phyloP scores from a whole-genome alignment of 2,113 vertebrate genomes.

The Oreocharis arfaki region DNA sequence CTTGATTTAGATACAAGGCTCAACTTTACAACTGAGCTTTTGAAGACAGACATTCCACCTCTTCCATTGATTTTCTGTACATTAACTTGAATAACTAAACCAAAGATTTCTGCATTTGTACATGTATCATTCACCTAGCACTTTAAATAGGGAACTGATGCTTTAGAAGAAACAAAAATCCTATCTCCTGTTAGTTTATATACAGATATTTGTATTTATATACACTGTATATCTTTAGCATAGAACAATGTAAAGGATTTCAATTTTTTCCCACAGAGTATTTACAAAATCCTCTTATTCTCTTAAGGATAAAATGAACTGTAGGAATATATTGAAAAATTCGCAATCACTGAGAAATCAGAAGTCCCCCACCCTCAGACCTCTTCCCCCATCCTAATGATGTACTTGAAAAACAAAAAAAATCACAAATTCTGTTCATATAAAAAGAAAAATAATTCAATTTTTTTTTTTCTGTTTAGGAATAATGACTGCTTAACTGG shows the following conservation, averaged over 20 bases:
- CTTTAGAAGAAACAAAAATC: not conserved
- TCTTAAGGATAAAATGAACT: not conserved
- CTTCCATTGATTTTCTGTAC: not conserved
- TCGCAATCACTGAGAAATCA: not conserved
- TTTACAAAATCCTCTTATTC: not conserved
- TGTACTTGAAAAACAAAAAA: not conserved
- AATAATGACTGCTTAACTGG: not conserved
- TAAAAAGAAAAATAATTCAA: not conserved
- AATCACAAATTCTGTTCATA: not conserved
- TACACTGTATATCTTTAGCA: not conserved
- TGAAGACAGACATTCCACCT: not conserved
- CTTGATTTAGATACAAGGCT: not conserved
- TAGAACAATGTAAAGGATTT: not conserved
- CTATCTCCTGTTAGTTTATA: not conserved
- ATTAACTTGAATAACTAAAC: not conserved
- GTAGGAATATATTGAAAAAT: not conserved
- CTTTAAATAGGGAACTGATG: not conserved
- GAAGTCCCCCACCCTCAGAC: not conserved
- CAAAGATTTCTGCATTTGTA: not conserved
- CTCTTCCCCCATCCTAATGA: not conserved
- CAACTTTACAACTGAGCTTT: not conserved
- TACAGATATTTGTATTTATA: not conserved
- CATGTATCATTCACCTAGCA: not conserved
- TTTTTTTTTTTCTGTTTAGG: not conserved
- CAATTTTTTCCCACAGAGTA: not conserved